These are phyloP conservation scores for Danaus plexippus DNA, from an alignment of 1,140 invertebrate genomes.

Conservation along the genomic window DNA sequence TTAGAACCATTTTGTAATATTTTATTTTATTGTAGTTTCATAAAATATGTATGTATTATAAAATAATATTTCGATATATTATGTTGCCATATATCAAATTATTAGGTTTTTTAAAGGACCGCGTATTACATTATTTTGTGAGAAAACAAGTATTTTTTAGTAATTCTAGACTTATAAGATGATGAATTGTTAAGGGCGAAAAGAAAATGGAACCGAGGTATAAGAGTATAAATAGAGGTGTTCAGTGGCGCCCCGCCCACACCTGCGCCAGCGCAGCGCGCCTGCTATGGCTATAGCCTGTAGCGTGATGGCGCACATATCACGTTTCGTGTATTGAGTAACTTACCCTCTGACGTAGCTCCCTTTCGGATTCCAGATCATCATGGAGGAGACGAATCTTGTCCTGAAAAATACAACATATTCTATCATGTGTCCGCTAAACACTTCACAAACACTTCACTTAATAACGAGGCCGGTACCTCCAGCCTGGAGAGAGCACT, in stretches of 20 bases:
- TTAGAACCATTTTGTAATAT: too few relatives aligned
- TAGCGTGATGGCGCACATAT: conserved; percentile 40
- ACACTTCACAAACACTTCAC: conserved; percentile 68
- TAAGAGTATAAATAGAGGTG: conserved; percentile 63
- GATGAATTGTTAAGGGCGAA: conserved; percentile 23
- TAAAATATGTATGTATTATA: too few relatives aligned
- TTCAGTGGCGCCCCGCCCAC: conserved; percentile 48
- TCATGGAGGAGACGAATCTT: conserved; percentile 97
- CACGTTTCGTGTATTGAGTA: conserved; percentile 55
- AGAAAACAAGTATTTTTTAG: too few relatives aligned
- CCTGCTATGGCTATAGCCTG: conserved; percentile 48
- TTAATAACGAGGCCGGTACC: conserved; percentile 76
- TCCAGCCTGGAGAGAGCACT: conserved; percentile 92
- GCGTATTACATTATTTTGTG: too few relatives aligned
- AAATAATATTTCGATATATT: too few relatives aligned
- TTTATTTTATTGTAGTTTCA: too few relatives aligned
- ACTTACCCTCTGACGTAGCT: conserved; percentile 96
- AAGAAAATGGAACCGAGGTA: conserved; percentile 34
- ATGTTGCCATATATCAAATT: too few relatives aligned
- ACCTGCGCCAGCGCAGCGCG: conserved; percentile 45
- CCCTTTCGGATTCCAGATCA: conserved; percentile 97
- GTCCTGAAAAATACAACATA: conserved; percentile 83
- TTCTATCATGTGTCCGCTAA: conserved; percentile 56
- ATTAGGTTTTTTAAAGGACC: too few relatives aligned
- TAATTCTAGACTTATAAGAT: too few relatives aligned